Percentiles rank a stretch among this genome's conserved stretches.
Evolutionary conservation across 2,888 invertebrate species (phyloP).

Genomic region (Diaperis boleti): DNA sequence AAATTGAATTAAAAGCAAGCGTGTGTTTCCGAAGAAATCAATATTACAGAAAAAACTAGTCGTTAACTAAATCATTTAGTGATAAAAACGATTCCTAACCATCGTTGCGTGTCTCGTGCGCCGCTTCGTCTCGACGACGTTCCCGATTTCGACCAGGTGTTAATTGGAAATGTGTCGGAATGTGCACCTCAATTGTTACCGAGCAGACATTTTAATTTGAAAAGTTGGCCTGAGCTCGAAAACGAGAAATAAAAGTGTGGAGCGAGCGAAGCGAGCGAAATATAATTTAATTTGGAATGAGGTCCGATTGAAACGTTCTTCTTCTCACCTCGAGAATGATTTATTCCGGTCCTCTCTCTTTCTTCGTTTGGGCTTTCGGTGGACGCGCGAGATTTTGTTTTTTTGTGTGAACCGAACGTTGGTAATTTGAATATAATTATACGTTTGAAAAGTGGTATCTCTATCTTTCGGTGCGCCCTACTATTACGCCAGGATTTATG

Average conservation of each 20-base stretch:
- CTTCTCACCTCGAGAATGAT: constrained; percentile 59
- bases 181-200: constrained; percentile 60
- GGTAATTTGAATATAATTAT: constrained; percentile 56
- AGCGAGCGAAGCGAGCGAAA: constrained; percentile 57
- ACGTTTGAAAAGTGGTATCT: constrained; percentile 49
- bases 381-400: constrained; percentile 18
- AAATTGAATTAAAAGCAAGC: no score
- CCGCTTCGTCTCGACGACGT: constrained; percentile 10
- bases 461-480: constrained; percentile 44
- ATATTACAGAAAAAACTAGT: no score
- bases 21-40: no score
- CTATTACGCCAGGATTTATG: constrained; percentile 49
- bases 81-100: no score
- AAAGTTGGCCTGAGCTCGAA: constrained; percentile 54
- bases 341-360: constrained; percentile 47
- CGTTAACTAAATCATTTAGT: no score
- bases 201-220: constrained; percentile 62
- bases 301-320: constrained; percentile 60
- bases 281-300: constrained; percentile 63
- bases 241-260: constrained; percentile 35
- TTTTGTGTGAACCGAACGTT: constrained; percentile 45
- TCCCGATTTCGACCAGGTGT: constrained; percentile 57
- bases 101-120: no score
- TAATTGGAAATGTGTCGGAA: constrained; percentile 64
- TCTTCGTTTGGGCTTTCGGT: constrained; percentile 18